A percentile compares a stretch with the other conserved stretches of the same genome.
Conservation (phyloP, 2,888 invertebrate species). For the Andrena trimmerana region DNA sequence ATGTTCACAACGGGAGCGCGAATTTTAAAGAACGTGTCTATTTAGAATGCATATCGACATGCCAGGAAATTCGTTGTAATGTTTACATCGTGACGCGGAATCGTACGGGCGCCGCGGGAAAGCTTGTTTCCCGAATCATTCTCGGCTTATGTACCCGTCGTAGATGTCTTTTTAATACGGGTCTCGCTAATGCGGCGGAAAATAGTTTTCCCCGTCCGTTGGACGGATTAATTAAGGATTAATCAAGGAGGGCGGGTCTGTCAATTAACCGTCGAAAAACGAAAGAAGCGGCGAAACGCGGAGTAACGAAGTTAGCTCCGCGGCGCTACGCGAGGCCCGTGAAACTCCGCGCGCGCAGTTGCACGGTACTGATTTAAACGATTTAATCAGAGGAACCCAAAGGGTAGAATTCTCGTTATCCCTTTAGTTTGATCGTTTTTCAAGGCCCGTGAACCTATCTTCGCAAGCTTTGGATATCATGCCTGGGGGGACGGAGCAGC, state of each 20-base stretch:
- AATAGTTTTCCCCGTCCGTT: neutral
- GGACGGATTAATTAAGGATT: neutral
- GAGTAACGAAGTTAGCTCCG: neutral
- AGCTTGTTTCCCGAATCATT: neutral
- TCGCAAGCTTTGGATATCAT: conserved; percentile 35
- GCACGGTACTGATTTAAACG: conserved; percentile 32
- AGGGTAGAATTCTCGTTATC: conserved; percentile 27
- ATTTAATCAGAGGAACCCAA: conserved; percentile 30
- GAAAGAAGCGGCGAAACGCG: neutral
- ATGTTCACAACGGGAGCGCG: neutral
- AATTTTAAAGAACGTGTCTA: neutral
- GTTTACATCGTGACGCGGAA: neutral
- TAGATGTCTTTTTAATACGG: neutral
- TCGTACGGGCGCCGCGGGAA: neutral
- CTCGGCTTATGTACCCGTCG: neutral
- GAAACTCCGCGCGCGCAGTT: conserved; percentile 11
- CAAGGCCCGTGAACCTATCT: neutral
- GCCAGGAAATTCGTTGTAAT: neutral
- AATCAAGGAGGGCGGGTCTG: neutral
- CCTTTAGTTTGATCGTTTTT: conserved; percentile 10
- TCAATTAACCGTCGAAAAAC: neutral
- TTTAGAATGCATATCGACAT: neutral
- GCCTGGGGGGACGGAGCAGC: neutral
- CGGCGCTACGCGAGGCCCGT: neutral
- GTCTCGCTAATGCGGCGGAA: neutral